Evolutionary conservation across 2,113 vertebrate genomes (phyloP), one percentile per base, ranked within the genome.

Genomic region (Rhinopomastus cyanomelas): DNA sequence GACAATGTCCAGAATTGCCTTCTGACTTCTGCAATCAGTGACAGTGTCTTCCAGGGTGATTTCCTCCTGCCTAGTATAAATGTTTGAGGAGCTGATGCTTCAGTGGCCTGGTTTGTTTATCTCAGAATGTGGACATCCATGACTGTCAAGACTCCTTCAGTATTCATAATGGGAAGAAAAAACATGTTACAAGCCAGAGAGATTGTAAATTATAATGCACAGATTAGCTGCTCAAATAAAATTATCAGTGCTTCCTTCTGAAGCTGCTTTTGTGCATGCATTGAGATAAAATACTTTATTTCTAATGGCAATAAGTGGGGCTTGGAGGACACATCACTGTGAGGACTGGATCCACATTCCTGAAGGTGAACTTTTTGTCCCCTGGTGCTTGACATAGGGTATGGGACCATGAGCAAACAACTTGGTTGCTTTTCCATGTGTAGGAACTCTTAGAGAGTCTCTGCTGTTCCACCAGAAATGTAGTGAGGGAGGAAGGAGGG

Each of bases 251-350:
- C 42, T 65, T 46, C 18, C 19, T 71, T 81, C 72, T 59, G 39
- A 72, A 56, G 23, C 23, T 75, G 30, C 19, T 78, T 66, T 88
- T 26, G 10, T 73, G 42, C 11, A 1, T 65, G 13, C 48, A 44
- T 78, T 73, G 34, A 77, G 55, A 62, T 66, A 20, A 68, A 67
- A 21, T 51, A 49, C 56, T 36, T 81, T 66, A 17, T 75, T 68
- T 81, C 51, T 77, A 27, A 16, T 37, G 52, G 21, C 37, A 55
- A 5, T 66, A 59, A 42, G 6, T 36, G 78, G 44, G 5, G 8
- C 11, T 61, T 67, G 22, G 46, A 27, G 23, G 19, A 5, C 29
- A 27, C 0, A 0, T 77, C 48, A 57, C 27, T 0, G 1, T 21
- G 39, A 51, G 22, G 19, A 34, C 26, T n/a, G 55, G 76, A 39